Base-by-base conservation (phyloP, 2,113 vertebrate species). In the Nothoprocta perdicaria region DNA sequence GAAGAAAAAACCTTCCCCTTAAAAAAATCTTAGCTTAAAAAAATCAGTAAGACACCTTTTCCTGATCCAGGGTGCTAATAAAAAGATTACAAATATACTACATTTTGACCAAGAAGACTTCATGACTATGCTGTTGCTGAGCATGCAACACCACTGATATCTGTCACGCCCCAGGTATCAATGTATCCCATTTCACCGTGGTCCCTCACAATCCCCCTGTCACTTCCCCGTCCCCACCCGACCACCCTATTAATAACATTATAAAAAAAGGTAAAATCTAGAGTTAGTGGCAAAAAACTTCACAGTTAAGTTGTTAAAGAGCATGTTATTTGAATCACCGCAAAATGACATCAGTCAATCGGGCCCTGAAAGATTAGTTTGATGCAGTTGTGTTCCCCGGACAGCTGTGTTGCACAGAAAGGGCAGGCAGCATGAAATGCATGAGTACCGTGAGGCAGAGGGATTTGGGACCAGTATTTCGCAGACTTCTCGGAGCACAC, bases 351-450 rank as follows among this genome's bases (percentile, higher is more conserved):
- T 99, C 98, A 99, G 98, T 99, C 99, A 84, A 99, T 91, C 3
- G 99, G 99, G 76, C 98, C 99, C 97, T 99, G 99, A 97, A 99
- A 99, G 97, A 99, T 99, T 10, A 99, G 97, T 96, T 99, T 99
- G 96, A 99, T 78, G 91, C 98, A 99, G 98, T 98, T 98, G 96
- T 98, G 98, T 12, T 98, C 98, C 31, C 98, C 98, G 38, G 96
- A 93, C 86, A 99, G 98, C 94, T 99, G 99, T 16, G 97, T 97
- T 88, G 99, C 99, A 75, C 99, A 99, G 96, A 99, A 99, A 7
- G 99, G 99, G 96, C 99, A 99, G 79, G 99, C 98, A 3, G 99
- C 98, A 4, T 99, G 99, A 96, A 99, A 99, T 6, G 99, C 99
- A 1, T 99, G 99, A 10, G 99, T 99, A 46, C 99, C 99, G 4